Evolutionary conservation across 1,140 invertebrate genomes (phyloP), one percentile per base, ranked within the genome.

Genomic region (Achatina immaculata): DNA sequence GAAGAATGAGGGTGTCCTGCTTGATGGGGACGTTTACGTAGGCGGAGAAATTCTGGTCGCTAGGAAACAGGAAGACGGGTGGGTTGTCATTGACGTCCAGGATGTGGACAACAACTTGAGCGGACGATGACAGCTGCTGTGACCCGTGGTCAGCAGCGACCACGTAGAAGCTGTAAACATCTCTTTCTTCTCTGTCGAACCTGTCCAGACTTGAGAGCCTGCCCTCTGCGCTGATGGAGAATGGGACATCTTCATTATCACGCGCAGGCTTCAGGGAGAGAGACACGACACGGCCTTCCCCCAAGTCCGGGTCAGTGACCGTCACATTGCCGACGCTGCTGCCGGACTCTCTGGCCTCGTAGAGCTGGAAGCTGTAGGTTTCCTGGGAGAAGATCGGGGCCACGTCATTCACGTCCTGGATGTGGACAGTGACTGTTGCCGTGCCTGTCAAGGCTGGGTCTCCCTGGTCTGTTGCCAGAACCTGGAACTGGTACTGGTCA

Each of bases 61-160:
- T 58, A 14, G 98, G 86, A 75, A 87, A 87, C 6, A 83, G 75
- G 48, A 87, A 87, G 14, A 71, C 58, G 14, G 89, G 89, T 66
- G 83, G 80, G 71, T 89, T 86, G 79, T 90, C 89, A 90, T 99
- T 98, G 0, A 96, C 94, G 92, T 99, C 97, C 45, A 95, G 92
- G 16, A 99, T 93, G 74, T 92, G 93, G 2, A 99, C 90, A 82
- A 93, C 93, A 40, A 99, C 94, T 0, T 95, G 95, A 1, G 96
- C 96, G 0, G 96, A 96, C 3, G 96, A 96, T 7, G 95, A 96
- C 86, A 97, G 95, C 0, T 95, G 94, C 24, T 96, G 96, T 83
- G 93, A 94, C 19, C 97, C 97, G 92, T 97, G 95, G 93, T 99
- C 97, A 89, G 94, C 95, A 0, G 97, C 97, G 21, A 97, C 93